phyloP scores from a whole-genome alignment of 2,113 vertebrate genomes.

The Corythornis vintsioides region DNA sequence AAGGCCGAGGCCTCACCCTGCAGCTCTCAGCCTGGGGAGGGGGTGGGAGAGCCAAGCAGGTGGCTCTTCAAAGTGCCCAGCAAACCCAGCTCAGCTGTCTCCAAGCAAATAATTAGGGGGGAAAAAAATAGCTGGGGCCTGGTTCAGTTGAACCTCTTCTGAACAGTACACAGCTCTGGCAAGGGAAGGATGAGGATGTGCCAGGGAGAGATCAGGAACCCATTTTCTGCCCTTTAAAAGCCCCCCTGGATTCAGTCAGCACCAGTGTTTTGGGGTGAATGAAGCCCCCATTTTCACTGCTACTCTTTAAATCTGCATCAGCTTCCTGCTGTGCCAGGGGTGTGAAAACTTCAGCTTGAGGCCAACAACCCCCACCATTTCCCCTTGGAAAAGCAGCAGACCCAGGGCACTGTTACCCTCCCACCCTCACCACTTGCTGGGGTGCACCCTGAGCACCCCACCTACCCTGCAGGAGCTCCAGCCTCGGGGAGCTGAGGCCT shows the following conservation, averaged over 20 bases:
- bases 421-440: background rate
- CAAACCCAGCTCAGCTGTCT: background rate
- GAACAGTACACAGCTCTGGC: background rate
- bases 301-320: background rate
- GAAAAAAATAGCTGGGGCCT: background rate
- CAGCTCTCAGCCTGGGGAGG: too few relatives aligned
- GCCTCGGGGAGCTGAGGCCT: background rate
- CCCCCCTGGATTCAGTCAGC: background rate
- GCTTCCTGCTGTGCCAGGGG: accelerated
- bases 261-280: background rate
- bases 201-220: background rate
- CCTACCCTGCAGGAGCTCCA: background rate
- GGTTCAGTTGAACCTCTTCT: background rate
- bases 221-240: background rate
- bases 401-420: background rate
- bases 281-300: background rate
- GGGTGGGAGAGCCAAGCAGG: too few relatives aligned
- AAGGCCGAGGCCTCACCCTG: too few relatives aligned
- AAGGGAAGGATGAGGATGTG: background rate
- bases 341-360: background rate
- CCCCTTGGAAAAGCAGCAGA: background rate
- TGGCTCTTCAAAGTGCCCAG: background rate
- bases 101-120: background rate
- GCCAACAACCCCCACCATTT: background rate
- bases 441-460: background rate